phyloP scores from a whole-genome alignment of 2,888 invertebrate species.

The Steromphala cineraria region DNA sequence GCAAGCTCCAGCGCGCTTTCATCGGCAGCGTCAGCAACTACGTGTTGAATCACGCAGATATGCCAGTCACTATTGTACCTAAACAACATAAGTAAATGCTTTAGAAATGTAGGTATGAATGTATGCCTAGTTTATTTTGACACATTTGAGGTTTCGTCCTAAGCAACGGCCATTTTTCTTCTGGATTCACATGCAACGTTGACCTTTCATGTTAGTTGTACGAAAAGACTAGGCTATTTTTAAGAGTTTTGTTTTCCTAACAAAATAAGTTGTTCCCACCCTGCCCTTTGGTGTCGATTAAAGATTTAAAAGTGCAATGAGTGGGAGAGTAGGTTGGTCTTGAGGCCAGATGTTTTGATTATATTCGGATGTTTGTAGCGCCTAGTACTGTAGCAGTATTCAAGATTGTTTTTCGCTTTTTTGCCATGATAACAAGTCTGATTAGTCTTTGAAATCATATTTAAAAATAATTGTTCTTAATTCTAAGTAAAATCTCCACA shows the following conservation, averaged over 20 bases:
- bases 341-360: neutral
- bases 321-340: neutral
- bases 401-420: neutral
- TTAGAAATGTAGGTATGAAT: neutral
- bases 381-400: neutral
- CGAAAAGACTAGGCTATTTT: too few relatives aligned
- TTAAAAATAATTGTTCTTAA: too few relatives aligned
- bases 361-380: neutral
- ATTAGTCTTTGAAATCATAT: neutral
- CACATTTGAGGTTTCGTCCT: too few relatives aligned
- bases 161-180: too few relatives aligned
- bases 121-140: neutral
- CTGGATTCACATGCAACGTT: too few relatives aligned
- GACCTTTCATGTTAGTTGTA: too few relatives aligned
- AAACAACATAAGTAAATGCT: neutral
- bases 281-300: too few relatives aligned
- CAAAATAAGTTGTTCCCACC: too few relatives aligned
- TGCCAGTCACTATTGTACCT: constrained; percentile 11
- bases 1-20: neutral
- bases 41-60: neutral
- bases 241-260: too few relatives aligned
- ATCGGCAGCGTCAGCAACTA: constrained; percentile 17
- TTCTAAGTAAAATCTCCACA: neutral
- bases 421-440: neutral
- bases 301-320: too few relatives aligned